These are phyloP conservation scores for Temnothorax curvispinosus DNA, from an alignment of 1,140 invertebrate species.

Conservation along the genomic window DNA sequence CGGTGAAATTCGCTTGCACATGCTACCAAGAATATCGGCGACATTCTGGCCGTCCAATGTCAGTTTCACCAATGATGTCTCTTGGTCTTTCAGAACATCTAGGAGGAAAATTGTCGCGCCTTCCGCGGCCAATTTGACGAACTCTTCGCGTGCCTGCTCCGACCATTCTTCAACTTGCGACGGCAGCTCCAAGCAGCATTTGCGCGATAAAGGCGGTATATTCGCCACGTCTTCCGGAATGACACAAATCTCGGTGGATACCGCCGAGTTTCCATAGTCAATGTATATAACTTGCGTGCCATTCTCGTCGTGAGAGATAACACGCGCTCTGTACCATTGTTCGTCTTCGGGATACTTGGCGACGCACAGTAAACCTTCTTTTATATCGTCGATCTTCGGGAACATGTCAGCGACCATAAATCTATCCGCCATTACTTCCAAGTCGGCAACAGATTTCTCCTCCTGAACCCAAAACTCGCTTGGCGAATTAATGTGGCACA, in stretches of 20 bases:
- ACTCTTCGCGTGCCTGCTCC: constrained; percentile 74
- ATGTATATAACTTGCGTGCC: constrained; percentile 85
- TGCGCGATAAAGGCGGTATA: constrained; percentile 80
- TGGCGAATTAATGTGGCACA: constrained; percentile 87
- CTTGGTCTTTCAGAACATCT: constrained; percentile 86
- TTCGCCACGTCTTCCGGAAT: constrained; percentile 81
- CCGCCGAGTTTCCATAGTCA: constrained; percentile 87
- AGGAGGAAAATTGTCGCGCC: constrained; percentile 81
- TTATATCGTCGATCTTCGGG: constrained; percentile 82
- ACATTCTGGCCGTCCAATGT: constrained; percentile 88
- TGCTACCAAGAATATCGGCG: constrained; percentile 85
- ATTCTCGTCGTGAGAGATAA: constrained; percentile 75
- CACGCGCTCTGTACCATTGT: constrained; percentile 88
- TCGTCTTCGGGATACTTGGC: constrained; percentile 89
- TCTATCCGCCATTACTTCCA: constrained; percentile 87
- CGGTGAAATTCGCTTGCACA: constrained; percentile 38
- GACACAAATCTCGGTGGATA: constrained; percentile 77
- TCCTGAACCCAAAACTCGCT: constrained; percentile 89
- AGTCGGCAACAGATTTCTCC: constrained; percentile 84
- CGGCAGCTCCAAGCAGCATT: constrained; percentile 80
- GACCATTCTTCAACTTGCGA: constrained; percentile 77
- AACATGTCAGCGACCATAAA: constrained; percentile 86
- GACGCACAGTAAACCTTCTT: constrained; percentile 87
- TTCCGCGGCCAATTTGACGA: constrained; percentile 76
- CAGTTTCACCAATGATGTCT: constrained; percentile 89